Evolutionary conservation across 92 coral and sea anemone species (phyloP).

Genomic region (Ricordea florida): DNA sequence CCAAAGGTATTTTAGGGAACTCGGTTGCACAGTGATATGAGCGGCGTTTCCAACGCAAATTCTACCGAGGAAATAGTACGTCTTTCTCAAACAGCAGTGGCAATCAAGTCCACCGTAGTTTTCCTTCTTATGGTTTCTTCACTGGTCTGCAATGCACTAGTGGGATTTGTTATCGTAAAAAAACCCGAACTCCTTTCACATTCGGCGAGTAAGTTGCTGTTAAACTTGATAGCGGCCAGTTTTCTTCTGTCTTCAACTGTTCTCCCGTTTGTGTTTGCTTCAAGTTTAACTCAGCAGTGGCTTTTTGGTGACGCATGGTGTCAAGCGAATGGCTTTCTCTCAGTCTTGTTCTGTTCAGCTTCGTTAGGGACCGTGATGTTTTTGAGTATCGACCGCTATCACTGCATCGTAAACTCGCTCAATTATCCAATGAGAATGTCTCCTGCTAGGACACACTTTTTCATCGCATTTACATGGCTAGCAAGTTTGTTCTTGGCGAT

Average conservation of each 20-base stretch:
- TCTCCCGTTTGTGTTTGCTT: constrained; percentile 81
- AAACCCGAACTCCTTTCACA: constrained; percentile 70
- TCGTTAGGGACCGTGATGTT: constrained; percentile 79
- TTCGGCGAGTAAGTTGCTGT: constrained; percentile 83
- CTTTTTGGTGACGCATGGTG: constrained; percentile 84
- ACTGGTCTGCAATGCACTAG: constrained; percentile 78
- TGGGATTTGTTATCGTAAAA: constrained; percentile 71
- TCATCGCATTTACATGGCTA: constrained; percentile 76
- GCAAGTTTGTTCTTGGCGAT: constrained; percentile 79
- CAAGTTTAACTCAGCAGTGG: constrained; percentile 76
- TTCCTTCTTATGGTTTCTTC: constrained; percentile 70
- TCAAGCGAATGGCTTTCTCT: constrained; percentile 78
- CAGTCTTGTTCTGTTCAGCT: constrained; percentile 72
- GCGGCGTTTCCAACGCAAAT: not conserved
- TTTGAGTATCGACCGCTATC: constrained; percentile 91
- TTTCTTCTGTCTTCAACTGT: constrained; percentile 64
- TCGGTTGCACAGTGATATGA: too few relatives aligned
- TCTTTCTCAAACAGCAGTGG: constrained; percentile 18
- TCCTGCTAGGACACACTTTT: constrained; percentile 64
- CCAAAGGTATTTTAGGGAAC: too few relatives aligned
- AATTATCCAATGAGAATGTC: constrained; percentile 82
- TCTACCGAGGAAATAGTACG: not conserved
- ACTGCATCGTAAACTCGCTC: constrained; percentile 90
- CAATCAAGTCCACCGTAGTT: constrained; percentile 63
- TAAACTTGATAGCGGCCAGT: constrained; percentile 83